phyloP scores from a whole-genome alignment of 2,888 invertebrate species.

The Drosophila limbata region DNA sequence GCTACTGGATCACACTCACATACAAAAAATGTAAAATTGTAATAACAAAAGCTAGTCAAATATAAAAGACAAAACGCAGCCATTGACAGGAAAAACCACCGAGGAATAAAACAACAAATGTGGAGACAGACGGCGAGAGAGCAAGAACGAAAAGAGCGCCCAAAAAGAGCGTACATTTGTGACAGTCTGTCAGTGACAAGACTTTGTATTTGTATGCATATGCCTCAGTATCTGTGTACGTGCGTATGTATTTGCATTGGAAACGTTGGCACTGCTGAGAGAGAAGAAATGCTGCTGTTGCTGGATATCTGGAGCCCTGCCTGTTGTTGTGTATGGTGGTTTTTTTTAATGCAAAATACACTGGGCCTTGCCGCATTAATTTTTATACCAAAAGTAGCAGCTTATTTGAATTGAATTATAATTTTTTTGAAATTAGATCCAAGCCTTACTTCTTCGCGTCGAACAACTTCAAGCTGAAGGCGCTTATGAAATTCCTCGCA shows the following conservation, averaged over 20 bases:
- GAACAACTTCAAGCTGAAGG: conserved; percentile 97
- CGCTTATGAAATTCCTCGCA: conserved; percentile 98
- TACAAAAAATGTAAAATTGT: conserved; percentile 49
- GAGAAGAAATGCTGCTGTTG: conserved; percentile 60
- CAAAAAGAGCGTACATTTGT: conserved; percentile 40
- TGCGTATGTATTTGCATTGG: conserved; percentile 58
- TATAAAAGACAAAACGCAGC: conserved; percentile 33
- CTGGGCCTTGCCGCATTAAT: conserved; percentile 34
- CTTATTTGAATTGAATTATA: conserved; percentile 28
- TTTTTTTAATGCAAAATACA: conserved; percentile 59
- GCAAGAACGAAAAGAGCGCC: conserved; percentile 32
- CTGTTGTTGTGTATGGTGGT: conserved; percentile 11
- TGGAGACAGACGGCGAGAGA: conserved; percentile 20
- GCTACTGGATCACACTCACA: conserved; percentile 24
- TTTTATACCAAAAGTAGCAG: conserved; percentile 68
- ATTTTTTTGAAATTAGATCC: conserved; percentile 6
- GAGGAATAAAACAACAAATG: conserved; percentile 63
- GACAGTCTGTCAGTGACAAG: conserved; percentile 49
- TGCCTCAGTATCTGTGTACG: conserved; percentile 25
- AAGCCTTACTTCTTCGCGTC: conserved; percentile 98
- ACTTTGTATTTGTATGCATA: conserved; percentile 15
- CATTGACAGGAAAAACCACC: conserved; percentile 53
- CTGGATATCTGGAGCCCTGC: conserved; percentile 26
- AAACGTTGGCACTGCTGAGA: conserved; percentile 54
- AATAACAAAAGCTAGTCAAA: conserved; percentile 53